These are phyloP conservation scores for Dioctria rufipes DNA, from an alignment of 2,888 invertebrate genomes.

Conservation along the genomic window DNA sequence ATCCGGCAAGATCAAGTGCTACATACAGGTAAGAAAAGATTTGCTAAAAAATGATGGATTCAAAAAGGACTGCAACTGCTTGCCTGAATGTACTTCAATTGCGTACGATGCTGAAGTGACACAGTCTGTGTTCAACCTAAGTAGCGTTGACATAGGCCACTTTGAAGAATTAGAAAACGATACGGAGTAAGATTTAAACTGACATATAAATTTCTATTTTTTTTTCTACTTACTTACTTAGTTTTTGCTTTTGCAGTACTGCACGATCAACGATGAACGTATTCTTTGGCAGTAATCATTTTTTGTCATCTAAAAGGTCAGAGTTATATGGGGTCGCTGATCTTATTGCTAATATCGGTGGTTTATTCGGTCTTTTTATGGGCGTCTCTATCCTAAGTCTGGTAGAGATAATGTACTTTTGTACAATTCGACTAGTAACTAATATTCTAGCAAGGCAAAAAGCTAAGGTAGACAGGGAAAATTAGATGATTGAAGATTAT, in stretches of 20 bases:
- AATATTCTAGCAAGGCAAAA: constrained; percentile 66
- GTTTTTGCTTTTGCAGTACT: constrained; percentile 14
- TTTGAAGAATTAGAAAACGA: not conserved
- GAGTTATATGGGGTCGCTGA: constrained; percentile 77
- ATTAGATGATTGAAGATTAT: too few species aligned
- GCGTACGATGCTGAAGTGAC: constrained; percentile 78
- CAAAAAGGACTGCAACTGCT: constrained; percentile 73
- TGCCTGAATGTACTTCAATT: constrained; percentile 77
- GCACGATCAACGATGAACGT: constrained; percentile 20
- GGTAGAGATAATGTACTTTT: constrained; percentile 71
- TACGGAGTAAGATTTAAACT: not conserved
- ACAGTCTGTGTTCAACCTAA: constrained; percentile 71
- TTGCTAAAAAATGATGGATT: constrained; percentile 27
- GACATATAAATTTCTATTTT: not conserved
- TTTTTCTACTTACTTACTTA: too few species aligned
- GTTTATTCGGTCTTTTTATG: constrained; percentile 71
- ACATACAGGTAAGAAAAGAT: constrained; percentile 5
- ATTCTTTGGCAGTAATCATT: constrained; percentile 70
- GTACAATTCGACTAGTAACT: constrained; percentile 68
- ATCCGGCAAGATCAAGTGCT: constrained; percentile 8
- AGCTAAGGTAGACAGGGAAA: not conserved
- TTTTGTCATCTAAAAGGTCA: constrained; percentile 75
- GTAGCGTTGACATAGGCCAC: not conserved
- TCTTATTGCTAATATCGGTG: constrained; percentile 77
- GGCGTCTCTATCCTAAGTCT: constrained; percentile 62